A percentile compares a stretch with the other conserved stretches of the same genome.
These are phyloP conservation scores for Botia kubotai DNA, from an alignment of 2,797 vertebrate species.

Conservation along the genomic window DNA sequence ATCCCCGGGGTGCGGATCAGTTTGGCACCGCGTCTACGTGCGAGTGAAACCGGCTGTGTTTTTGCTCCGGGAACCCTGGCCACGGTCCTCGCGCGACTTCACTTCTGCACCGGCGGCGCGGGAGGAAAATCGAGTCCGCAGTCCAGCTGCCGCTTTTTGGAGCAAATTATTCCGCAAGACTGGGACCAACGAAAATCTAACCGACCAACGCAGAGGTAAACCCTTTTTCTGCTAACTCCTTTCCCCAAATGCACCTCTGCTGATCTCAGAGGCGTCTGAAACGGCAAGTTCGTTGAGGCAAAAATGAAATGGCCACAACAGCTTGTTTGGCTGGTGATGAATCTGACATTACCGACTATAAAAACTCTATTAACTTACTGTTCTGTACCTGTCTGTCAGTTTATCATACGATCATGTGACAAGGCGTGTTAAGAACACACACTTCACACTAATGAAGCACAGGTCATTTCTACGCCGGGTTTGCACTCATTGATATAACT, in stretches of 20 bases:
- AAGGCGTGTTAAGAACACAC: neutral
- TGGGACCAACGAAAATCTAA: conserved; percentile 27
- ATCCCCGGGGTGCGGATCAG: conserved; percentile 55
- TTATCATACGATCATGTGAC: neutral
- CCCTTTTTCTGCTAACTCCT: neutral
- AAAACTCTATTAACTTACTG: neutral
- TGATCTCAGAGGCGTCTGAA: neutral
- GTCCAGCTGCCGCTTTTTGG: conserved; percentile 51
- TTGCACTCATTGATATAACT: neutral
- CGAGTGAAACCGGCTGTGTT: conserved; percentile 16
- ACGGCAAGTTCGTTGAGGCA: conserved; percentile 2
- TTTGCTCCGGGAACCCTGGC: conserved; percentile 41
- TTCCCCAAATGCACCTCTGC: neutral
- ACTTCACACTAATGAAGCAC: neutral
- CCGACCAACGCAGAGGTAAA: conserved; percentile 33
- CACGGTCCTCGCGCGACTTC: conserved; percentile 47
- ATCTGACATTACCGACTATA: neutral
- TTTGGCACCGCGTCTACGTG: conserved; percentile 44
- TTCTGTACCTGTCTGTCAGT: neutral
- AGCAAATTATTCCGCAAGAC: conserved; percentile 9
- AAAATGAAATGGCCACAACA: conserved; percentile 17
- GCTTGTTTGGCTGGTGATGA: neutral
- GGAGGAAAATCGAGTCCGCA: conserved; percentile 57
- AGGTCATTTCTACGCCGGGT: neutral
- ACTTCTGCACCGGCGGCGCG: conserved; percentile 58